Base-by-base conservation (phyloP, 2,113 vertebrate genomes). In the Coptodon bakossiorum region DNA sequence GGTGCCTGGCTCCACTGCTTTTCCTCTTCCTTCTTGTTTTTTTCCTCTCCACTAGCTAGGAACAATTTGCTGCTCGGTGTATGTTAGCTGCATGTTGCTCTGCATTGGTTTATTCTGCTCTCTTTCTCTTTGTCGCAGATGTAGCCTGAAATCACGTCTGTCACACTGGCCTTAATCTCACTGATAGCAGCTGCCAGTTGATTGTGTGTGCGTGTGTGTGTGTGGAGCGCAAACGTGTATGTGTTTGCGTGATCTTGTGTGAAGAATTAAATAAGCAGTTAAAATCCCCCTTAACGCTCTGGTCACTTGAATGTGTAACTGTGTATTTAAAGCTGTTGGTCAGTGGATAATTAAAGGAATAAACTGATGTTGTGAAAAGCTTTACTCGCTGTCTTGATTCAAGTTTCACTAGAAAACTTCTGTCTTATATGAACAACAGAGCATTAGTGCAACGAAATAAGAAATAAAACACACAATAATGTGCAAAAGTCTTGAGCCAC, bases 131-230 rank as follows among this genome's bases (percentile, higher is more conserved):
- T 73, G 94, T 88, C 91, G 78, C 94, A 95, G 94, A 96, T 94
- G 93, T 88, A 94, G 89, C 90, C 90, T 89, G 89, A 94, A 94
- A 95, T 94, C 91, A 88, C 66, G 91, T 94, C 92, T 89, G 93
- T 94, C 93, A 93, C 92, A 85, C 91, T 93, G 94, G 91, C 91
- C 93, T 94, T 96, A 96, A 96, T 95, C 93, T 94, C 83, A 4
- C 87, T 90, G 92, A 92, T 88, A 93, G 93, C 94, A 94, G 92
- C 93, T 95, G 95, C 90, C 84, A 52, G 78, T 86, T 73, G 82
- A 81, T 66, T 91, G 59, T 86, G 81, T 86, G 61, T 22, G 66
- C 31, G 68, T 40, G 27, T 81, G 52, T 84, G 84, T 17, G 43
- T 53, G 31, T 19, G 13, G 8, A 16, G 10, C 5, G n/a, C n/a